Percentiles rank a stretch among this genome's conserved stretches.
These are phyloP conservation scores for Zaprionus lachaisei DNA, from an alignment of 1,140 invertebrate genomes.

Conservation along the genomic window DNA sequence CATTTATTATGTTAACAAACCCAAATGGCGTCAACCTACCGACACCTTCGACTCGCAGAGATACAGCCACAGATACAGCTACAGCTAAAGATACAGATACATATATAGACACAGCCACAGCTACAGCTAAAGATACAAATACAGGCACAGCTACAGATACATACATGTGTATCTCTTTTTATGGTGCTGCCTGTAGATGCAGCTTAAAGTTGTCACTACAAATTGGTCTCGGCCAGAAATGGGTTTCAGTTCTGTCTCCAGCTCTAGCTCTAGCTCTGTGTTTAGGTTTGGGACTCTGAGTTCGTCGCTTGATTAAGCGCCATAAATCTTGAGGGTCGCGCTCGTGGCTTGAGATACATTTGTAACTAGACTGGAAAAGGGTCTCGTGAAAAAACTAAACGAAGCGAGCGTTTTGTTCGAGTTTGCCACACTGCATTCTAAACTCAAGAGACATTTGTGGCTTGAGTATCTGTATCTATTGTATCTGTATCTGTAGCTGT, in stretches of 20 bases:
- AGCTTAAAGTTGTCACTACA: constrained; percentile 78
- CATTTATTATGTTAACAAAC: constrained; percentile 82
- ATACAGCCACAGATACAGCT: constrained; percentile 41
- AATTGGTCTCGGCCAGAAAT: constrained; percentile 60
- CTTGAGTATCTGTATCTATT: constrained; percentile 9
- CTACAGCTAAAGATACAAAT: constrained; percentile 1
- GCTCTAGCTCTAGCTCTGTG: neutral
- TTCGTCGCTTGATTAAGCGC: constrained; percentile 66
- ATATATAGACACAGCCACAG: constrained; percentile 25
- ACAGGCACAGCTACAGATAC: constrained; percentile 23
- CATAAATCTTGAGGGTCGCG: constrained; percentile 68
- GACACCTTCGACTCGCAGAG: constrained; percentile 70
- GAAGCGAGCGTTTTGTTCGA: constrained; percentile 47
- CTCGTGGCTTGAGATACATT: constrained; percentile 39
- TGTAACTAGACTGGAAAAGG: constrained; percentile 47
- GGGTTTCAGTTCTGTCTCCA: constrained; percentile 13
- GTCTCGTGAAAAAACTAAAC: constrained; percentile 13
- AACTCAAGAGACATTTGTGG: constrained; percentile 17
- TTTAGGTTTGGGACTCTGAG: constrained; percentile 27
- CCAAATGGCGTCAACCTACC: constrained; percentile 73
- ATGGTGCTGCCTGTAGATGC: constrained; percentile 60
- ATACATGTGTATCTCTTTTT: constrained; percentile 54
- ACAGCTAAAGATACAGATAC: constrained; percentile 20
- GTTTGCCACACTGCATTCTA: constrained; percentile 13
- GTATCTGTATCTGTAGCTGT: constrained; percentile 25